Conservation (phyloP, 2,113 vertebrate species). For the Scopus umbretta region DNA sequence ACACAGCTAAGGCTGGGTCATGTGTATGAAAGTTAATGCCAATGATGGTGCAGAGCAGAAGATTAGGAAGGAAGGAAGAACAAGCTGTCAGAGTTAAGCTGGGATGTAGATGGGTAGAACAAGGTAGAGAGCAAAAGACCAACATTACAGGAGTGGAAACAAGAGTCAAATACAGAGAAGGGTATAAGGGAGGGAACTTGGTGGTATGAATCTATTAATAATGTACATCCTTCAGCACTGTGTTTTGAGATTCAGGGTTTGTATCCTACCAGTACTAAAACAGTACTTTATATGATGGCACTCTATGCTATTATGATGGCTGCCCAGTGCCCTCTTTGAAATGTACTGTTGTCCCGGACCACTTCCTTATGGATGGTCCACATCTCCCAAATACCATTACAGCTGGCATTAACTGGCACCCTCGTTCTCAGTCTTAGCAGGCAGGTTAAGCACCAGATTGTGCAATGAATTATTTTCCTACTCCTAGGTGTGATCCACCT, state of each 20-base stretch:
- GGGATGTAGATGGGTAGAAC: not conserved
- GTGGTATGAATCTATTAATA: not conserved
- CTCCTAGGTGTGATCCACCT: not conserved
- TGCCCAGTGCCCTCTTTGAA: not conserved
- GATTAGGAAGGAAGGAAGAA: not conserved
- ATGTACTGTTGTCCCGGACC: not conserved
- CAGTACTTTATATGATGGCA: not conserved
- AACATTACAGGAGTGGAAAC: not conserved
- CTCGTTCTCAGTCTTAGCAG: not conserved
- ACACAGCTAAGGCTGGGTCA: not conserved
- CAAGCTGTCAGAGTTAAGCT: not conserved
- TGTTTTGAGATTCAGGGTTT: not conserved
- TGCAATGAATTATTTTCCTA: not conserved
- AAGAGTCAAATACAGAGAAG: not conserved
- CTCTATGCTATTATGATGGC: not conserved
- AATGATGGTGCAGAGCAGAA: not conserved
- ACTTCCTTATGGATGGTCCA: not conserved
- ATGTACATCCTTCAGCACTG: not conserved
- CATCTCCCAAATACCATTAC: not conserved
- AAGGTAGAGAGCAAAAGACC: not conserved
- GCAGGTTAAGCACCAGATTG: not conserved
- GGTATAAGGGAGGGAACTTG: not conserved
- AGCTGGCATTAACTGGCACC: not conserved
- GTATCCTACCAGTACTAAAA: not conserved
- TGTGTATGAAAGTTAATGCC: not conserved